phyloP scores from a whole-genome alignment of 1,140 invertebrate species.

The Orius laevigatus region DNA sequence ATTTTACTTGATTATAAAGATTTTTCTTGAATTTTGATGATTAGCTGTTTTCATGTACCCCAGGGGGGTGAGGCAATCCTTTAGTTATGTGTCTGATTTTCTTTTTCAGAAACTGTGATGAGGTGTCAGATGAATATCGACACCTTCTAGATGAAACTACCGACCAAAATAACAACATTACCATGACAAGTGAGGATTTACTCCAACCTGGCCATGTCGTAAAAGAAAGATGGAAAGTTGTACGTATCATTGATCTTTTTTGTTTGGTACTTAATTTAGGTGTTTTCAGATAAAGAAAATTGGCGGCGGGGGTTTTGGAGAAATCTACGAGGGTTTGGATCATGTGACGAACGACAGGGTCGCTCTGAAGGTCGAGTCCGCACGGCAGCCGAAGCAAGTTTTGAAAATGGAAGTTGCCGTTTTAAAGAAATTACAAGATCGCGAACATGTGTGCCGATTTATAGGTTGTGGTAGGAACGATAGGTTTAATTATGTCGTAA shows the following conservation, averaged over 20 bases:
- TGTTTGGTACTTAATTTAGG: background rate
- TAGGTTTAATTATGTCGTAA: slow-evolving; percentile 98
- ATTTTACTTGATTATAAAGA: no score
- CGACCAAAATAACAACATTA: slow-evolving; percentile 61
- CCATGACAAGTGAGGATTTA: slow-evolving; percentile 85
- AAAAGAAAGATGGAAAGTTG: slow-evolving; percentile 96
- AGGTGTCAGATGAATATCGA: slow-evolving; percentile 16
- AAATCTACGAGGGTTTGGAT: slow-evolving; percentile 98
- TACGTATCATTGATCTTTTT: slow-evolving; percentile 30
- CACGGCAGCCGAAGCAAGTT: slow-evolving; percentile 94
- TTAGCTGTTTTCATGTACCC: no score
- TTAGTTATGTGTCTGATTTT: no score
- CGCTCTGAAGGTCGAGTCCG: slow-evolving; percentile 95
- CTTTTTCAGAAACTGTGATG: slow-evolving; percentile 17
- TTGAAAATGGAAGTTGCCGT: slow-evolving; percentile 99
- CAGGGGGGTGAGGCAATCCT: no score
- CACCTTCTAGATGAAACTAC: slow-evolving; percentile 41
- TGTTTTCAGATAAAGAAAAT: slow-evolving; percentile 65
- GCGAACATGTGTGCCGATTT: slow-evolving; percentile 90
- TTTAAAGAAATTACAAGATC: slow-evolving; percentile 73
- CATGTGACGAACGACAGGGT: slow-evolving; percentile 90
- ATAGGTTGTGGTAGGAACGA: slow-evolving; percentile 98
- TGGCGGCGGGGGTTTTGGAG: slow-evolving; percentile 98
- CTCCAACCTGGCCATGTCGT: slow-evolving; percentile 91
- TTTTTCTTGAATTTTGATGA: no score